Base-by-base conservation (phyloP, 1,140 invertebrate genomes). In the Brachionus rubens region DNA sequence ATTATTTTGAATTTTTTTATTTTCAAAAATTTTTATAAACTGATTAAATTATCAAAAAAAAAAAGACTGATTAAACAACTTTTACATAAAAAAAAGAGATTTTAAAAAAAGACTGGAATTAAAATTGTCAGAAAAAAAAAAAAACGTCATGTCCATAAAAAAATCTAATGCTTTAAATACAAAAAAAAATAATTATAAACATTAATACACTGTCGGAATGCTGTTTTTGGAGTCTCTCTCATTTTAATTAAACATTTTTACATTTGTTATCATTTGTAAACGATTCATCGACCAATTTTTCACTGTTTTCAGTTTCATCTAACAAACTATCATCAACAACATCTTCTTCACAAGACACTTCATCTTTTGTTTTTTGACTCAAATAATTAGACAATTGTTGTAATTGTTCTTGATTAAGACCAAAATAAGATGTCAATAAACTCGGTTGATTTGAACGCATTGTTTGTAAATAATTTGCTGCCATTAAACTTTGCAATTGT, bases 171-270 rank as follows among this genome's bases (percentile, higher is more conserved):
- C n/a, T n/a, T n/a, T n/a, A n/a, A n/a, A n/a, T n/a, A n/a, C n/a
- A n/a, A 46, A 46, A 46, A 46, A 46, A 46, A 46, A 62, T 36
- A 62, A 7, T 40, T 62, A 62, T 56, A 56, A 56, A 56, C 56
- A 62, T 62, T 40, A 62, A 62, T 62, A 62, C 56, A 62, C 56
- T 62, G 56, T 62, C 56, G 56, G 56, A 62, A 62, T 62, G 56
- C 56, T 62, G 56, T 40, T 5, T 40, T 40, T 26, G 16, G 30
- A 24, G 26, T 3, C n/a, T 28, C 30, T 4, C 24, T 10, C 21
- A 62, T 62, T 62, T 36, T 62, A 30, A 40, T 36, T 62, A 36
- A 36, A 36, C 33, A 62, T 62, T 62, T 62, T 19, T 56, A 56
- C 52, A 62, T n/a, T 40, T 12, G 1, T 19, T 10, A 56, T 24